Percentiles rank a stretch among this genome's conserved stretches.
phyloP scores from a whole-genome alignment of 2,888 invertebrate species.

The Mechanitis mazaeus region DNA sequence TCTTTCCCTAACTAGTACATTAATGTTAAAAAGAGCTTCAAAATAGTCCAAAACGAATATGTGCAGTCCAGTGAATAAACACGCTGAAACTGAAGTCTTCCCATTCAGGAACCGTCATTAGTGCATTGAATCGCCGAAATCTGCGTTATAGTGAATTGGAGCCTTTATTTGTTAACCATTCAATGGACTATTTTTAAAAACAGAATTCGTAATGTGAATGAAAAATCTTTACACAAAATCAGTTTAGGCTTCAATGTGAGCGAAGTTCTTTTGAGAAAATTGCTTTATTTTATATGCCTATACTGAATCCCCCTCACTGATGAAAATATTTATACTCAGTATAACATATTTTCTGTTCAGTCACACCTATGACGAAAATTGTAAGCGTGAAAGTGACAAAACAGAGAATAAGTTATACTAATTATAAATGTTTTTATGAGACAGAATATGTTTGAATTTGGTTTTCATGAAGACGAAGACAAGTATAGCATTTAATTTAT shows the following conservation, averaged over 20 bases:
- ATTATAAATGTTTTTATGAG: too few relatives aligned
- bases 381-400: too few relatives aligned
- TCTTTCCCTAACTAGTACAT: slow-evolving; percentile 24
- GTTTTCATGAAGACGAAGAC: slow-evolving; percentile 8
- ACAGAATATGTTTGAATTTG: slow-evolving; percentile 12
- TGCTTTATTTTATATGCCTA: slow-evolving; percentile 6
- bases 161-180: slow-evolving; percentile 31
- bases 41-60: slow-evolving; percentile 39
- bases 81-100: slow-evolving; percentile 50
- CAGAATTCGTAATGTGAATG: slow-evolving; percentile 21
- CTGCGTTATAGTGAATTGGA: slow-evolving; percentile 44
- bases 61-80: slow-evolving; percentile 37
- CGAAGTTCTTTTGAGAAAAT: slow-evolving; percentile 24
- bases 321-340: too few relatives aligned
- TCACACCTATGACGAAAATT: too few relatives aligned
- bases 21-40: slow-evolving; percentile 34
- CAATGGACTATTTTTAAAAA: slow-evolving; percentile 29
- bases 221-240: slow-evolving; percentile 25
- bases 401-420: too few relatives aligned
- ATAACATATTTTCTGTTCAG: too few relatives aligned
- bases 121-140: slow-evolving; percentile 68
- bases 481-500: not conserved
- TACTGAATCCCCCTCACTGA: too few relatives aligned
- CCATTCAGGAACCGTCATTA: slow-evolving; percentile 60
- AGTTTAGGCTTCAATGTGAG: slow-evolving; percentile 26